Base-by-base conservation (phyloP, 2,113 vertebrate species). In the Cochlearius cochlearius region DNA sequence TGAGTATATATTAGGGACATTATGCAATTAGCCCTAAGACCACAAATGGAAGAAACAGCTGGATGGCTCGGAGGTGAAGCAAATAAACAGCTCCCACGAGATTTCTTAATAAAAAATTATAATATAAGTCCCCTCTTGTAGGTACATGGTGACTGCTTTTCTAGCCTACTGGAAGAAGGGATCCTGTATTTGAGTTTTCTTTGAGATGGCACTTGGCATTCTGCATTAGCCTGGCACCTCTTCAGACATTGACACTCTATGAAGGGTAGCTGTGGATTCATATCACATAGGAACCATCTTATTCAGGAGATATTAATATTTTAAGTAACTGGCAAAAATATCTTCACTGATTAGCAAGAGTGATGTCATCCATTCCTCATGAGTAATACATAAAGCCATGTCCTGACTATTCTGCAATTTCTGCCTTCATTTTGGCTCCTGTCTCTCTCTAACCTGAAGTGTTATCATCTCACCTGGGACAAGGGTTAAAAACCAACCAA, bases 1-100 rank as follows among this genome's bases (percentile, higher is more conserved):
- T 34, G 80, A 98, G 97, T 97, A 98, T 98, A 98, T 98, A 98
- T 98, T 98, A 98, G 95, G 98, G 97, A 98, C 97, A 98, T 98
- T 98, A 98, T 98, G 91, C 94, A 98, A 98, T 98, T 98, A 98
- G 96, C 92, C 95, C 91, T 95, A 97, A 97, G 97, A 98, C 98
- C 98, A 97, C 97, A 98, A 98, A 97, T 97, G 94, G 92, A 97
- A 97, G 89, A 72, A 98, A 97, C 98, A 98, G 98, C 98, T 98
- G 98, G 96, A 82, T 97, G 97, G 94, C 96, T 98, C 27, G 4
- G 91, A 97, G 87, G 68, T 87, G 76, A 95, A 96, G 86, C 63
- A 95, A 97, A 98, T 96, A 97, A 98, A 98, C 75, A 97, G 78
- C 83, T 98, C 96, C 87, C 86, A 68, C 55, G 89, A 95, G 97